Percentiles rank a stretch among this genome's conserved stretches.
phyloP scores from a whole-genome alignment of 2,797 vertebrate genomes.

The Masticophis lateralis region DNA sequence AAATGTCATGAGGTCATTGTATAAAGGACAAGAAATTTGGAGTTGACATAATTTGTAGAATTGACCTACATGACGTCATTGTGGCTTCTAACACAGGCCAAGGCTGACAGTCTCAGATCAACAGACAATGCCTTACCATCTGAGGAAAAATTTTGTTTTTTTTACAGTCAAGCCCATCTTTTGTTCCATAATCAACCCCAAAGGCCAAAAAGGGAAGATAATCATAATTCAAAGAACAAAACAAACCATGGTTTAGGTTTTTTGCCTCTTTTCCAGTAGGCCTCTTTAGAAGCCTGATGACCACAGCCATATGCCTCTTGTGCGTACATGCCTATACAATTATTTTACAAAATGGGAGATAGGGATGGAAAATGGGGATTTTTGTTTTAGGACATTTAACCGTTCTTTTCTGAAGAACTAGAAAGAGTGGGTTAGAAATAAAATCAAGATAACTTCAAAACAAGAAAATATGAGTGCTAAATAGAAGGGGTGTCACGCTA shows the following conservation, averaged over 20 bases:
- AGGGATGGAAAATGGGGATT: neutral
- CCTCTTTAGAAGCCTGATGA: neutral
- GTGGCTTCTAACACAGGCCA: neutral
- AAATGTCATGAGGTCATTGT: neutral
- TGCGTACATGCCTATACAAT: neutral
- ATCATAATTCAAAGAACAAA: neutral
- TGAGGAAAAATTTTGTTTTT: neutral
- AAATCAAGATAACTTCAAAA: neutral
- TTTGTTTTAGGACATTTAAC: neutral
- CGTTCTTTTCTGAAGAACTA: neutral
- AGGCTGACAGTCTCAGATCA: neutral
- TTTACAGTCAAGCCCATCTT: neutral
- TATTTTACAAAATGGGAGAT: neutral
- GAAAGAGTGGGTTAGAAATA: neutral
- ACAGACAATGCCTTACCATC: neutral
- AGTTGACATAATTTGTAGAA: neutral
- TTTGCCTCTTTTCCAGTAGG: neutral
- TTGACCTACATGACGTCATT: neutral
- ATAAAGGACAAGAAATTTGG: neutral
- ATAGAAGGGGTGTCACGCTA: neutral
- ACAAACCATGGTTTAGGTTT: neutral
- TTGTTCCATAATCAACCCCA: neutral
- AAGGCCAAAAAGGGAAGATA: neutral
- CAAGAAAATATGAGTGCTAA: neutral
- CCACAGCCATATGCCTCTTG: too few species aligned